phyloP scores from a whole-genome alignment of 2,888 invertebrate species.

The Iphiclides podalirius region DNA sequence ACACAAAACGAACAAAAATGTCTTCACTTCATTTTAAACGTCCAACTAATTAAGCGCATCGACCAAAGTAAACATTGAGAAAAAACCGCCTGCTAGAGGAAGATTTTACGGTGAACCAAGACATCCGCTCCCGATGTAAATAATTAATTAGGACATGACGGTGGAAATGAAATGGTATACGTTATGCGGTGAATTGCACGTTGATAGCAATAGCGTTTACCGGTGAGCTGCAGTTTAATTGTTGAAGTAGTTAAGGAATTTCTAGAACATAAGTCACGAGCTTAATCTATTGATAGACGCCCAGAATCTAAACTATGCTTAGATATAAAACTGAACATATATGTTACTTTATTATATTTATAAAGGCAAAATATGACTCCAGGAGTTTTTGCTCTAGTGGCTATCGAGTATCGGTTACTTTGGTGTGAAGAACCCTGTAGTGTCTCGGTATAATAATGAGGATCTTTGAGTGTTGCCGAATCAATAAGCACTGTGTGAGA shows the following conservation, averaged over 20 bases:
- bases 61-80: slow-evolving; percentile 47
- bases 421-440: no score
- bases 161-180: slow-evolving; percentile 8
- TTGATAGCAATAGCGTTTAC: not conserved
- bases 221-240: not conserved
- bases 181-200: not conserved
- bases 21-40: slow-evolving; percentile 42
- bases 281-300: not conserved
- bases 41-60: slow-evolving; percentile 57
- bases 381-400: no score
- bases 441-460: no score
- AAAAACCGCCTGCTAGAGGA: slow-evolving; percentile 38
- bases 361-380: no score
- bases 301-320: no score
- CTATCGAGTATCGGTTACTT: no score
- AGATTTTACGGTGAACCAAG: slow-evolving; percentile 50
- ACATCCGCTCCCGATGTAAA: slow-evolving; percentile 41
- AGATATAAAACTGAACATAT: no score
- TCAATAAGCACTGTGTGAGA: no score
- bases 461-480: no score
- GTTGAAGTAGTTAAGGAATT: not conserved
- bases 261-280: not conserved
- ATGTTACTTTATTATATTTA: no score
- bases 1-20: slow-evolving; percentile 33
- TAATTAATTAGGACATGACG: slow-evolving; percentile 32